These are phyloP conservation scores for Dysidea cf. avara DNA, from an alignment of 37 sponge, comb jelly and placozoan species.

Conservation along the genomic window DNA sequence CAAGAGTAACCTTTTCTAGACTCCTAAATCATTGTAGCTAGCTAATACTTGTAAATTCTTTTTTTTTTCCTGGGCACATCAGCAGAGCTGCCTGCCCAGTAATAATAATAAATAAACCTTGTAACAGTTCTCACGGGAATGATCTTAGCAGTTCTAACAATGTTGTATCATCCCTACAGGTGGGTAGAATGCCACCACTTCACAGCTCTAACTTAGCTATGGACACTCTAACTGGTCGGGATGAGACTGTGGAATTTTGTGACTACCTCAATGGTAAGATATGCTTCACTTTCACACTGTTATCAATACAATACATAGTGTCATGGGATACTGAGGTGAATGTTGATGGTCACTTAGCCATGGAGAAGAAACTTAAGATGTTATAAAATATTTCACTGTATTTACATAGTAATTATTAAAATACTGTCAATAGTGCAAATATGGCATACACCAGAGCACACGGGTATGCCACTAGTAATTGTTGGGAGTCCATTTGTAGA, in stretches of 20 bases:
- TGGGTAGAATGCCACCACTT: not conserved
- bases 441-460: conserved; percentile 96
- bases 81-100: too few relatives aligned
- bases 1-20: not conserved
- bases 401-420: conserved; percentile 46
- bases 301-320: conserved; percentile 8
- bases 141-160: too few relatives aligned
- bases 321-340: conserved; percentile 4
- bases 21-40: too few relatives aligned
- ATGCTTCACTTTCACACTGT: not conserved
- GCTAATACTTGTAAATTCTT: too few relatives aligned
- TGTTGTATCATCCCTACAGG: too few relatives aligned
- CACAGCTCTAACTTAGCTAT: conserved; percentile 36
- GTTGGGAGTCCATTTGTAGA: conserved; percentile 91
- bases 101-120: not conserved
- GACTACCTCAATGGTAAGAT: conserved; percentile 40
- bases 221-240: conserved; percentile 48
- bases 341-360: conserved; percentile 27
- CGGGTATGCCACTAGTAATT: conserved; percentile 93
- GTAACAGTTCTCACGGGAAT: not conserved
- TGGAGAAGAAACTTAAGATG: conserved; percentile 41
- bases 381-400: not conserved
- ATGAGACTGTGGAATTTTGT: conserved; percentile 20
- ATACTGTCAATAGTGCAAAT: conserved; percentile 95
- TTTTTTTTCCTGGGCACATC: too few relatives aligned